Evolutionary conservation across 2,113 vertebrate species (phyloP), one percentile per base, ranked within the genome.

Genomic region (Rhineura floridana): DNA sequence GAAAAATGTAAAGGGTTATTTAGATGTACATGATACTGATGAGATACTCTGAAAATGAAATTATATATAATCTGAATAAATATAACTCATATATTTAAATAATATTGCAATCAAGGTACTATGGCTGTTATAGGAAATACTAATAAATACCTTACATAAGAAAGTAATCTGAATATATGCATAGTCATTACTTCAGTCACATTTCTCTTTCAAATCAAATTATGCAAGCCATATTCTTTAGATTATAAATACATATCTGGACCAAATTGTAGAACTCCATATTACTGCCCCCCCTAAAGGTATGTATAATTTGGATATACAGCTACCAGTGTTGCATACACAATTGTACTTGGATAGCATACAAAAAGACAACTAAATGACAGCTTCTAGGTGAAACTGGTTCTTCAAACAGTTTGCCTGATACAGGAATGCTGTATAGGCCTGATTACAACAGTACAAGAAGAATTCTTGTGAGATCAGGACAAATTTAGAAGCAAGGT

Each of bases 21-120:
- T 88, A 82, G 76, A 80, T 82, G 86, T 39, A 88, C 52, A 88
- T 75, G 69, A 44, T 69, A 88, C 21, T 88, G 79, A 82, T 88
- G 79, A 88, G 42, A 52, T 63, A 82, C 55, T 6, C 39, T 75
- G 69, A 28, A 87, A 75, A 82, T 62, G 42, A 52, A 82, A 82
- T 73, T 46, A 82, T 87, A 87, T 73, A 87, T 30, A 72, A 88
- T 82, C 52, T 88, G 79, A 82, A 88, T 82, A 88, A 88, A 88
- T 87, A 81, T 87, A n/a, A 44, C 63, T 81, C 77, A 44, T 63
- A 44, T 63, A 85, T 81, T 81, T 73, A 81, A 87, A 81, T 87
- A 72, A 59, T 72, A 81, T 87, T 87, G 86, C 86, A 87, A 82
- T 82, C 86, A 87, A 87, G 55, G 55, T 42, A n/a, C 69, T 46